Evolutionary conservation across 2,888 invertebrate species (phyloP), one percentile per base, ranked within the genome.

Genomic region (Anarsia innoxiella): DNA sequence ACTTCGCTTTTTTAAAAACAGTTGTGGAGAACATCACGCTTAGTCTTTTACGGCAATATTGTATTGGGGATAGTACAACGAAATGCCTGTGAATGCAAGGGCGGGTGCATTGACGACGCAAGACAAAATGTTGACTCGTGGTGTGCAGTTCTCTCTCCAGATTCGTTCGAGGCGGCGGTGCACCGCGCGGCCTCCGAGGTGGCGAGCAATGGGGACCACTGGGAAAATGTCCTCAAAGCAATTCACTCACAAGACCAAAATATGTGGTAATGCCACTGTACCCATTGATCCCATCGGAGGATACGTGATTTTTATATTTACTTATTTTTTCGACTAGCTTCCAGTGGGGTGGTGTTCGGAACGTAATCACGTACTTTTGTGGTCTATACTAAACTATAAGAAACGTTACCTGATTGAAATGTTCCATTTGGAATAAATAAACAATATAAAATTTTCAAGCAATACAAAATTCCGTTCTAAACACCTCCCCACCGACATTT

Each of bases 171-270:
- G 77, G 64, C 76, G 41, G 49, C 74, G 31, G 74, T 75, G 48
- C 85, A 59, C 45, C 87, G 82, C 53, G 86, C 87, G 59, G 87
- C 88, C 66, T 76, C 75, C 69, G 88, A 88, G 67, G 88, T 89
- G 64, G 88, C 88, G 68, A 73, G 80, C 77, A 87, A 87, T 77
- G 89, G 89, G 63, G 89, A 89, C 84, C 87, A 86, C 71, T 88
- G 88, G 86, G 89, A 89, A 87, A 87, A 87, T 79, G 87, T 87
- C 75, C 87, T 89, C 86, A 85, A 84, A 79, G 73, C 83, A 51
- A 79, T 83, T 56, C 78, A 79, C 69, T 69, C 80, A 72, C 84
- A 83, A 79, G 83, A 85, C 56, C 77, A 76, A 72, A 78, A 73
- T 69, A 68, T 84, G 84, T 86, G 86, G 86, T 86, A 86, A 86